phyloP scores from a whole-genome alignment of 2,888 invertebrate species.

The Tribolium freemani region DNA sequence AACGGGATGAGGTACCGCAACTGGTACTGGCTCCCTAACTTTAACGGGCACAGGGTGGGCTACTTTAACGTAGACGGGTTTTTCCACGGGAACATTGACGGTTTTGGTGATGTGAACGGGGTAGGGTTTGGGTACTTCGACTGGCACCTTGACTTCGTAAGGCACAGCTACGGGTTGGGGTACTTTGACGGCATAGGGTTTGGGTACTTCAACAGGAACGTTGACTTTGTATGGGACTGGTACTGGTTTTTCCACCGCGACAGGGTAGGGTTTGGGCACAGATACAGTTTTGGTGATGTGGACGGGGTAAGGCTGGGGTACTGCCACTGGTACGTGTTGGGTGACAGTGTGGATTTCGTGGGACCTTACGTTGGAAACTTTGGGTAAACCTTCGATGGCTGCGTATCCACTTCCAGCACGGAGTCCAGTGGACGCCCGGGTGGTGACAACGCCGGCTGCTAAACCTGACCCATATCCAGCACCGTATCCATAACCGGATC shows the following conservation, averaged over 20 bases:
- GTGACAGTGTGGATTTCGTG: conserved; percentile 55
- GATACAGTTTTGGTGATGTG: conserved; percentile 56
- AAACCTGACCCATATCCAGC: neutral
- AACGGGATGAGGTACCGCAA: conserved; percentile 54
- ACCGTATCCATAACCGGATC: neutral
- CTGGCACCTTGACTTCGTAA: conserved; percentile 52
- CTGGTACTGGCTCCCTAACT: conserved; percentile 53
- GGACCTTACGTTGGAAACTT: conserved; percentile 20
- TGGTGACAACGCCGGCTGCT: neutral
- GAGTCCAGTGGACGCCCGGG: neutral
- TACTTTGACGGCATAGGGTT: conserved; percentile 58
- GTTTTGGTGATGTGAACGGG: conserved; percentile 50
- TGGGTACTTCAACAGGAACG: conserved; percentile 58
- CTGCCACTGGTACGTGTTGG: conserved; percentile 57
- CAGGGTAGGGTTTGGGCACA: conserved; percentile 61
- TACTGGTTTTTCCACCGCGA: conserved; percentile 51
- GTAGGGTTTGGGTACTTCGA: conserved; percentile 58
- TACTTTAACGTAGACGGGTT: conserved; percentile 54
- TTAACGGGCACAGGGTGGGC: conserved; percentile 54
- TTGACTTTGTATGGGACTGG: conserved; percentile 52
- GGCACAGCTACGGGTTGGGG: conserved; percentile 22
- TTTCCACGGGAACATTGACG: conserved; percentile 51
- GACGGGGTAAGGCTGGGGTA: conserved; percentile 63
- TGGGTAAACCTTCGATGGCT: neutral
- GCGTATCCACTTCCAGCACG: conserved; percentile 12